phyloP scores from a whole-genome alignment of 2,113 vertebrate species.

The Penelope pileata region DNA sequence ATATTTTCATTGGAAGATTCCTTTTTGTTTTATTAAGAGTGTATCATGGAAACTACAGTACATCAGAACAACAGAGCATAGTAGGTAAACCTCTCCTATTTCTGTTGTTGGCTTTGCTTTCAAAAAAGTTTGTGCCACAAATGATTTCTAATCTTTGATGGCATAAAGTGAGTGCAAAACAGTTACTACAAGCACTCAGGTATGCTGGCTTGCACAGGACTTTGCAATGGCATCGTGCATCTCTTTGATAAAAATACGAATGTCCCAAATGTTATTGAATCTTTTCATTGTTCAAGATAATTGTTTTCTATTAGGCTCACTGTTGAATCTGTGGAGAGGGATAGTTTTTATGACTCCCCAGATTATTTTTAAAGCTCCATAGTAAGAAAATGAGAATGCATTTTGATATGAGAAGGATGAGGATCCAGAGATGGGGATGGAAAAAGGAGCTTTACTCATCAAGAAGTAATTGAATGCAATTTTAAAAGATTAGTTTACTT shows the following conservation, averaged over 20 bases:
- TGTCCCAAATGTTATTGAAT: constrained; percentile 61
- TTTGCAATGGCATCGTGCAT: constrained; percentile 58
- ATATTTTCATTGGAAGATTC: constrained; percentile 74
- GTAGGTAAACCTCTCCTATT: neutral
- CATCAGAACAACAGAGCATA: constrained; percentile 41
- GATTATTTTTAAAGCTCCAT: constrained; percentile 69
- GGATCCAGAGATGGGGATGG: neutral
- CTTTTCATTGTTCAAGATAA: constrained; percentile 77
- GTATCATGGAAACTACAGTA: constrained; percentile 51
- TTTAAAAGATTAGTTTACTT: constrained; percentile 30
- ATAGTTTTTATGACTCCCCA: constrained; percentile 75
- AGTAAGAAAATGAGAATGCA: constrained; percentile 52
- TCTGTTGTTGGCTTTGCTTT: neutral
- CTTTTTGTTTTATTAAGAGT: constrained; percentile 78
- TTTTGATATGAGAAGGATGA: constrained; percentile 45
- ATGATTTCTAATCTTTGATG: constrained; percentile 1
- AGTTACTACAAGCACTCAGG: neutral
- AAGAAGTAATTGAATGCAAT: neutral
- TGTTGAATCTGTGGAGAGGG: constrained; percentile 70
- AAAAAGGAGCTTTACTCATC: constrained; percentile 29
- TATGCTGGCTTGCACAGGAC: constrained; percentile 2
- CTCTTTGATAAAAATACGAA: constrained; percentile 79
- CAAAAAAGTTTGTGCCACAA: neutral
- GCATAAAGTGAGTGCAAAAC: constrained; percentile 34
- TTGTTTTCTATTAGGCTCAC: constrained; percentile 79